These are phyloP conservation scores for Amblyjoppa fuscipennis DNA, from an alignment of 2,888 invertebrate genomes.

Conservation along the genomic window DNA sequence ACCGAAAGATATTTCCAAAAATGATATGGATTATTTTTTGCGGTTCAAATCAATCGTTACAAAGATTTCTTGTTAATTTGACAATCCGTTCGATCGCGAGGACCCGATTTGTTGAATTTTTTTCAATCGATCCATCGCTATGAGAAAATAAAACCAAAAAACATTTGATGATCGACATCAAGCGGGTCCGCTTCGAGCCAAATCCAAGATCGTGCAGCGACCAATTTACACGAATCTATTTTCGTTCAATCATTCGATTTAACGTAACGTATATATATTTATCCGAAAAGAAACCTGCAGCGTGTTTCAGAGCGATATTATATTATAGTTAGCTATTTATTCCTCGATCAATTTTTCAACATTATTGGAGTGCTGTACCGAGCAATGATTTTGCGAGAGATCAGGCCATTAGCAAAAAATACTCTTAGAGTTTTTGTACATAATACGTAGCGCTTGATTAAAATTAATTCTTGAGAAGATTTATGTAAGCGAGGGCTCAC, in stretches of 20 bases:
- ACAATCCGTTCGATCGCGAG: conserved; percentile 57
- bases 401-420: conserved; percentile 51
- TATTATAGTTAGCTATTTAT: conserved; percentile 16
- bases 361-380: conserved; percentile 29
- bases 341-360: conserved; percentile 13
- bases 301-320: neutral
- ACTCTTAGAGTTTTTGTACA: conserved; percentile 61
- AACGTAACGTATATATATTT: conserved; percentile 13
- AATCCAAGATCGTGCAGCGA: conserved; percentile 75
- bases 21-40: neutral
- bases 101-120: conserved; percentile 30
- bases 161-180: conserved; percentile 29
- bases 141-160: neutral
- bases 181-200: conserved; percentile 68
- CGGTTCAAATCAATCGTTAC: conserved; percentile 1
- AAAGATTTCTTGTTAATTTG: conserved; percentile 36
- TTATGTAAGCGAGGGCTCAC: conserved; percentile 11
- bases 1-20: neutral
- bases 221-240: conserved; percentile 76
- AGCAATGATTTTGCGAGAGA: conserved; percentile 34
- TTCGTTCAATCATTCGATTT: conserved; percentile 45
- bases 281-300: neutral
- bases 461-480: conserved; percentile 32
- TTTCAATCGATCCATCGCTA: conserved; percentile 23
- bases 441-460: conserved; percentile 49